Base-by-base conservation (phyloP, 1,140 invertebrate genomes). In the Lepidurus apus region DNA sequence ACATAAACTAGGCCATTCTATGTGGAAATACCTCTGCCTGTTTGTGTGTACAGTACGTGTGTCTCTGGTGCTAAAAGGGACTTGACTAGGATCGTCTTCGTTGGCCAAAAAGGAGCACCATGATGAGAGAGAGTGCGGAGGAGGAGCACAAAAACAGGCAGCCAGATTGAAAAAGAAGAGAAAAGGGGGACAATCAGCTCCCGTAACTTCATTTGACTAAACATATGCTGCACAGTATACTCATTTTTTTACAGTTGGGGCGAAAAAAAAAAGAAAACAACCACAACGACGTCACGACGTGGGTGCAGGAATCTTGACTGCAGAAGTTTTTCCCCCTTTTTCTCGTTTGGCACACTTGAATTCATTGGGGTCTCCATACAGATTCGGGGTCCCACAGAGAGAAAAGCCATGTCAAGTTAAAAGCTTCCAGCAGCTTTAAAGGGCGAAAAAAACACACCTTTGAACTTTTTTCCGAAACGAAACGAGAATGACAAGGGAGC, bases 161-260 rank as follows among this genome's bases (percentile, higher is more conserved):
- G 53, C 53, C 53, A 65, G 13, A 65, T 65, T 65, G 53, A 65
- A 65, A 65, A 65, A 17, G 53, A 65, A 65, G 21, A 65, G 21
- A 65, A 65, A 65, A 21, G 53, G 53, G 53, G 53, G 53, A 65
- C 53, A 65, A 65, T 65, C 53, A 65, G 53, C 53, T 65, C 53
- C 53, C 53, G 53, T 65, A 65, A 65, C 53, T 65, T 65, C 53
- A 65, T 65, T 65, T 65, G 53, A 65, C 53, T 65, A 65, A 65
- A 65, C 53, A 65, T 65, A 65, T 65, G 53, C 53, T 65, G 53
- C 53, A 65, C 53, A 65, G 53, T 65, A 65, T 65, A 65, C 53
- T 65, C 53, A 65, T 65, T 65, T 26, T 26, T 65, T 65, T 65
- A 65, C 53, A 65, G 17, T n/a, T 17, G 53, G 34, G 34, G 34